Evolutionary conservation across 2,797 vertebrate genomes (phyloP), one percentile per base, ranked within the genome.

Genomic region (Leptatherina wallacei): DNA sequence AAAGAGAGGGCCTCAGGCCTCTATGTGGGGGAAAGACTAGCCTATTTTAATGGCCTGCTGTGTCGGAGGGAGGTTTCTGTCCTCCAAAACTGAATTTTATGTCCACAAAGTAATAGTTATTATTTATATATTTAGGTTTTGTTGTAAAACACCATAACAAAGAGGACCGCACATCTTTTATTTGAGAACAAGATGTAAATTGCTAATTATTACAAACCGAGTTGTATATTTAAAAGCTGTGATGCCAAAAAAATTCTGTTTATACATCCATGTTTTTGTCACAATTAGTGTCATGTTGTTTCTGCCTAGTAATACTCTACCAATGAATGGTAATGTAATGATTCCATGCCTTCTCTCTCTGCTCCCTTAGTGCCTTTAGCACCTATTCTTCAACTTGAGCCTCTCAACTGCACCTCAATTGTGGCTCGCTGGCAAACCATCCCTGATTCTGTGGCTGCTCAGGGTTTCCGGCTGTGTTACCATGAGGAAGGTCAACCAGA

Each of bases 361-460:
- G 27, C 20, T 7, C 5, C 16, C 55, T 42, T 14, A 99, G 98
- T 97, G 33, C 97, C 97, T 2, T 94, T 93, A 83, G 97, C 98
- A 68, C 98, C 98, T 0, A 92, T 96, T 85, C 91, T 99, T 69
- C 96, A 91, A 78, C 90, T 99, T 88, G 96, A 99, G 82, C 95
- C 97, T 0, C 88, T 98, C 61, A 99, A 98, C 93, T 99, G 98
- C 86, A 99, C 97, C n/a, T 96, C 97, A 20, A 95, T 99, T 67
- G 80, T 91, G 20, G 95, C 96, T 40, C 95, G 91, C 82, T 99
- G 98, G 98, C 95, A 96, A 75, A 95, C 83, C 42, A 89, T 95
- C 11, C 73, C 92, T 0, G 94, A 94, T 13, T 94, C 96, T 76
- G 90, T 94, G 9, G 90, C 91, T 58, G 80, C 97, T 69, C 95